These are phyloP conservation scores for Ceraclea dissimilis DNA, from an alignment of 2,888 invertebrate species.

Conservation along the genomic window DNA sequence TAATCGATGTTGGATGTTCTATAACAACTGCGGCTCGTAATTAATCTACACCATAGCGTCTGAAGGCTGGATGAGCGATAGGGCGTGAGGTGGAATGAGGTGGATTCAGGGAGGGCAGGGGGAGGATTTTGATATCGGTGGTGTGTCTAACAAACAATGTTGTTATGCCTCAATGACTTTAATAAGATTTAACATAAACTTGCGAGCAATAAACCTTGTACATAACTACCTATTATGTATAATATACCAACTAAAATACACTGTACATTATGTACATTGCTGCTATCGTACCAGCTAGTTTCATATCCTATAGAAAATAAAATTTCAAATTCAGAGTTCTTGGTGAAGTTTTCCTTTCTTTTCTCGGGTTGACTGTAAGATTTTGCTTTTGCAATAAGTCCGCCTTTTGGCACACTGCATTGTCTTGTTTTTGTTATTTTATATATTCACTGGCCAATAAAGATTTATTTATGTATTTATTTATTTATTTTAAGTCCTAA, in stretches of 20 bases:
- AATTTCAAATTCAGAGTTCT: too few species aligned
- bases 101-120: background rate
- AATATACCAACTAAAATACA: too few species aligned
- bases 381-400: too few species aligned
- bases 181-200: conserved; percentile 2
- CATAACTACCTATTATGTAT: background rate
- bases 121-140: conserved; percentile 2
- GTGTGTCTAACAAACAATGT: conserved; percentile 2
- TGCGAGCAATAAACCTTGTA: background rate
- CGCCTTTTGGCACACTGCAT: too few species aligned
- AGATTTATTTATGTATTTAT: too few species aligned
- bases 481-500: too few species aligned
- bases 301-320: too few species aligned
- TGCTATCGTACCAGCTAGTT: too few species aligned
- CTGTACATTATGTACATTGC: background rate
- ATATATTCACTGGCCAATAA: too few species aligned
- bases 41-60: conserved; percentile 12
- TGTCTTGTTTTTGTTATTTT: too few species aligned
- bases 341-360: too few species aligned
- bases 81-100: background rate
- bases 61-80: conserved; percentile 1
- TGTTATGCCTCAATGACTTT: conserved; percentile 1
- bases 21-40: conserved; percentile 9
- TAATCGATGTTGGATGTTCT: background rate
- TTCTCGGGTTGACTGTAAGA: too few species aligned